These are phyloP conservation scores for Agrilus biguttatus DNA, from an alignment of 2,888 invertebrate species.

Conservation along the genomic window DNA sequence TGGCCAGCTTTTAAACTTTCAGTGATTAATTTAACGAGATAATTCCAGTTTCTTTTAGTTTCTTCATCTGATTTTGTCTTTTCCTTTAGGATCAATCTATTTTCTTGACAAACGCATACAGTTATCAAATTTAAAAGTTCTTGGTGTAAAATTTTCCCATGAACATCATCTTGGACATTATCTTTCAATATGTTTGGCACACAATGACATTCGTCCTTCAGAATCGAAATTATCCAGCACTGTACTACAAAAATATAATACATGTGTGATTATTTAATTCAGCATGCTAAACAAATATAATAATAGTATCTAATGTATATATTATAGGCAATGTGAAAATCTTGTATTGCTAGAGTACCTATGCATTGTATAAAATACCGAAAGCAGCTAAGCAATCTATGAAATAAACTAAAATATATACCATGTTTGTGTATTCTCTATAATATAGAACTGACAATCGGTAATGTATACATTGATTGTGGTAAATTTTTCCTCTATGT, in stretches of 20 bases:
- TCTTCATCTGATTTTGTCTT: too few relatives aligned
- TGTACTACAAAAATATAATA: slow-evolving; percentile 13
- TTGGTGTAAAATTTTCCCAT: slow-evolving; percentile 21
- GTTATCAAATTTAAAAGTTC: slow-evolving; percentile 26
- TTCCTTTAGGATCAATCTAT: slow-evolving; percentile 4
- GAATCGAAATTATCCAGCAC: slow-evolving; percentile 22
- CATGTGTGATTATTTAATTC: background rate
- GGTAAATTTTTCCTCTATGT: too few relatives aligned
- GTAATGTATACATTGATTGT: too few relatives aligned
- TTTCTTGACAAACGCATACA: slow-evolving; percentile 23
- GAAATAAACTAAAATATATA: background rate
- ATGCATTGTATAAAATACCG: too few relatives aligned
- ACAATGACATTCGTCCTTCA: slow-evolving; percentile 20
- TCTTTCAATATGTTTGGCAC: slow-evolving; percentile 20
- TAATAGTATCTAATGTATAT: too few relatives aligned
- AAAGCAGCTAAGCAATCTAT: background rate
- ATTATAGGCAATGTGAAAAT: too few relatives aligned
- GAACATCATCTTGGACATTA: slow-evolving; percentile 16
- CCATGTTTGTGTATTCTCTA: too few relatives aligned
- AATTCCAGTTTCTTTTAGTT: slow-evolving; percentile 25
- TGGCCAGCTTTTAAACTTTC: slow-evolving; percentile 36
- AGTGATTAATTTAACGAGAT: slow-evolving; percentile 32
- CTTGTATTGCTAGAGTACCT: too few relatives aligned
- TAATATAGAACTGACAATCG: too few relatives aligned
- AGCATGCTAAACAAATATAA: too few relatives aligned